Conservation (phyloP, 2,113 vertebrate genomes). For the Phodopus roborovskii region DNA sequence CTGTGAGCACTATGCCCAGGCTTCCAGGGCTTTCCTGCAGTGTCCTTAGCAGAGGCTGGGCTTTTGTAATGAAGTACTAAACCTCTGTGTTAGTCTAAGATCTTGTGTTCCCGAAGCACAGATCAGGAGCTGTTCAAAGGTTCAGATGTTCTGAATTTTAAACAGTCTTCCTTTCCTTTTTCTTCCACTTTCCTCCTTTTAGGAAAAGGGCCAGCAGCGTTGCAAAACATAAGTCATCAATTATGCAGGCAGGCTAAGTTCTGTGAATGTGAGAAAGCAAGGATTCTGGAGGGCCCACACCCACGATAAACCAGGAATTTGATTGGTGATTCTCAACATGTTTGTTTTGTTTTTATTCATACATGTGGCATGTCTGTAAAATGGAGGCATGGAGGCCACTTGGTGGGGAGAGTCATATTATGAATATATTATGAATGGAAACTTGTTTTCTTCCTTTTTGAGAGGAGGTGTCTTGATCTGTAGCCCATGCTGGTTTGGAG, state of each 20-base stretch:
- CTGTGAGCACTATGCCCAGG: too few species aligned
- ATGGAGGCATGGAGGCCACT: not conserved
- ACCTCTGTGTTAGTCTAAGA: not conserved
- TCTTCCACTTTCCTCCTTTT: not conserved
- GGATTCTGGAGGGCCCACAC: not conserved
- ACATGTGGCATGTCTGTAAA: not conserved
- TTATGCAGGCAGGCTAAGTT: slow-evolving; percentile 39
- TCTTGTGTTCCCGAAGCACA: not conserved
- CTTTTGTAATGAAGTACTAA: not conserved
- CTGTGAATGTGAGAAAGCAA: slow-evolving; percentile 12
- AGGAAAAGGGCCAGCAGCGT: slow-evolving; percentile 67
- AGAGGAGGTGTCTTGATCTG: not conserved
- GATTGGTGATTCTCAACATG: not conserved
- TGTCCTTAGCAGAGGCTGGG: not conserved
- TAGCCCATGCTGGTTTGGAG: not conserved
- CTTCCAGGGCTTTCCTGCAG: too few species aligned
- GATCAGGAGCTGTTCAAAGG: not conserved
- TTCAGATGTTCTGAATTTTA: slow-evolving; percentile 10
- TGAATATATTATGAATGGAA: too few species aligned
- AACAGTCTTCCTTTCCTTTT: not conserved
- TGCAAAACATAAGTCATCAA: slow-evolving; percentile 50
- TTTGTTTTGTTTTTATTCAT: not conserved
- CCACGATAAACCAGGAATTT: not conserved
- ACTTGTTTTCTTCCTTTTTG: not conserved
- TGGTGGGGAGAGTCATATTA: not conserved